A percentile compares a stretch with the other conserved stretches of the same genome.
Conservation (phyloP, 2,113 vertebrate species). For the Paralichthys olivaceus region DNA sequence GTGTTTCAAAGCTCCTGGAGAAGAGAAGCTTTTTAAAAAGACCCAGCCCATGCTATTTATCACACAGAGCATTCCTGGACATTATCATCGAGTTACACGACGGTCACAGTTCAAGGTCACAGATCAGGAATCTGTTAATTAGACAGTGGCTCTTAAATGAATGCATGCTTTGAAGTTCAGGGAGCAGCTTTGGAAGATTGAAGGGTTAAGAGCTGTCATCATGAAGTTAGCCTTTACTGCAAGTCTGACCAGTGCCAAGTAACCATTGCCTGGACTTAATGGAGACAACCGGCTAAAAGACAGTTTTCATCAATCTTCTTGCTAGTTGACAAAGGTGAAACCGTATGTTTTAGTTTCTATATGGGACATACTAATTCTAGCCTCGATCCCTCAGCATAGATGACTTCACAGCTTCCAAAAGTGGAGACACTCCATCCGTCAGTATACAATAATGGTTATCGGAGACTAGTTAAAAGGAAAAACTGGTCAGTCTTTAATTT, state of each 20-base stretch:
- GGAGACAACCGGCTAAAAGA: too few species aligned
- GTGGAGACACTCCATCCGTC: too few species aligned
- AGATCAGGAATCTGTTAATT: constrained; percentile 9
- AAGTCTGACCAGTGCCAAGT: background rate
- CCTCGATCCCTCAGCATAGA: too few species aligned
- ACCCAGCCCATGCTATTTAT: constrained; percentile 4
- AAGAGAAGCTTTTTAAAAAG: background rate
- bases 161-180: constrained; percentile 16
- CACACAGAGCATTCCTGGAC: background rate
- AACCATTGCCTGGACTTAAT: background rate
- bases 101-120: background rate
- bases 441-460: too few species aligned
- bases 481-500: background rate
- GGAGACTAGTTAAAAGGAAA: background rate
- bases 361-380: too few species aligned
- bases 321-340: too few species aligned
- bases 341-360: too few species aligned
- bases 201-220: constrained; percentile 5
- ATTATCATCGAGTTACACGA: constrained; percentile 13
- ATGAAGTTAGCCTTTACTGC: background rate
- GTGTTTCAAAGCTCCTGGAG: constrained; percentile 34
- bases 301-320: too few species aligned
- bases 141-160: background rate
- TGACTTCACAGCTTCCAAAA: too few species aligned
- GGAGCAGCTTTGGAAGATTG: background rate